These are phyloP conservation scores for Pristionchus arcanus DNA, from an alignment of 2,888 invertebrate species.

Conservation along the genomic window DNA sequence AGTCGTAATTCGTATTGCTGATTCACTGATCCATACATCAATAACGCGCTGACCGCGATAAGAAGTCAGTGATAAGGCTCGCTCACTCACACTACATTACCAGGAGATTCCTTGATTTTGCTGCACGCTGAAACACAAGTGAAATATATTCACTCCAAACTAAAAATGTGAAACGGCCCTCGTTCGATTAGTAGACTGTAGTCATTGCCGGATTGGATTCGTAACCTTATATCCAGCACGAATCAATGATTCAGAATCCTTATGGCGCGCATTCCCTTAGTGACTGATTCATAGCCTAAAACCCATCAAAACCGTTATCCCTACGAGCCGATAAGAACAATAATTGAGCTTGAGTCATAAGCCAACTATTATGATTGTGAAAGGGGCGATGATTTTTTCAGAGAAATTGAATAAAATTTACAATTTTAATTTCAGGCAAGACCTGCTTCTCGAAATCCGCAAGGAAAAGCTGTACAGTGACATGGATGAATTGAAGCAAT, in stretches of 20 bases:
- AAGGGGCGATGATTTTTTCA: not conserved
- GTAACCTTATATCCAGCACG: not conserved
- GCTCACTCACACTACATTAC: too few species aligned
- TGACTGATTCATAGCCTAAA: not conserved
- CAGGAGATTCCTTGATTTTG: too few species aligned
- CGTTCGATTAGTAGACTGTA: not conserved
- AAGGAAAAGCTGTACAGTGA: conserved; percentile 71
- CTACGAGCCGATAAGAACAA: not conserved
- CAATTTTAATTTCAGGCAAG: conserved; percentile 62
- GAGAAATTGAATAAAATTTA: too few species aligned
- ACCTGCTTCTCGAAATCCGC: conserved; percentile 69
- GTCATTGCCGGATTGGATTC: not conserved
- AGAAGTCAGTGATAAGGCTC: too few species aligned
- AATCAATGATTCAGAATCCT: not conserved
- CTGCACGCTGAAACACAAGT: too few species aligned
- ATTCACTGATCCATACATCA: too few species aligned
- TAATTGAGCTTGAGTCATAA: not conserved
- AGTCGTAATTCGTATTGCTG: too few species aligned
- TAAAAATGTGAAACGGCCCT: too few species aligned
- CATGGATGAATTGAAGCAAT: conserved; percentile 67
- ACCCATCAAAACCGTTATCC: not conserved
- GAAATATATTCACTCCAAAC: too few species aligned
- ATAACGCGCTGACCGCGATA: too few species aligned
- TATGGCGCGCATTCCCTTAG: conserved; percentile 2
- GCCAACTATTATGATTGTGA: too few species aligned